A percentile compares a stretch with the other conserved stretches of the same genome.
phyloP scores from a whole-genome alignment of 1,140 invertebrate genomes.

The Cyclina sinensis region DNA sequence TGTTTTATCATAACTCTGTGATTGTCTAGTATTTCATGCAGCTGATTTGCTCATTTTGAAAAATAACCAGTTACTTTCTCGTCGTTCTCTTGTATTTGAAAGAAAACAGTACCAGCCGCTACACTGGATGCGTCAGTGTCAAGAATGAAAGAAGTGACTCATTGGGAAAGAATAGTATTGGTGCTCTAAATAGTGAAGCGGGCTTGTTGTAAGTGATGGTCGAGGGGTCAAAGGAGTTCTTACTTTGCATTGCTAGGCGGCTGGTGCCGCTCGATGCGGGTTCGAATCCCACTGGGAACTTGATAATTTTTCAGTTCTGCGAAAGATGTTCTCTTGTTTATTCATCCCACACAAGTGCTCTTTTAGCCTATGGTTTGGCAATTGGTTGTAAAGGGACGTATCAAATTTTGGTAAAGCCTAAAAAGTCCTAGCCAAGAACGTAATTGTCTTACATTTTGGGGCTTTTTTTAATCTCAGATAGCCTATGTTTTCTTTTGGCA shows the following conservation, averaged over 20 bases:
- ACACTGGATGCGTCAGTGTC: conserved; percentile 70
- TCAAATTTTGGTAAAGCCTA: neutral
- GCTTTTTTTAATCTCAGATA: neutral
- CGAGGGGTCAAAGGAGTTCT: too few species aligned
- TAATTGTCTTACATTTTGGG: conserved; percentile 20
- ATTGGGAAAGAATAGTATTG: conserved; percentile 67
- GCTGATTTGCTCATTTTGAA: too few species aligned
- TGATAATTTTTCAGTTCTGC: conserved; percentile 52
- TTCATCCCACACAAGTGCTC: conserved; percentile 60
- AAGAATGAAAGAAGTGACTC: conserved; percentile 65
- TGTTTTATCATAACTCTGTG: too few species aligned
- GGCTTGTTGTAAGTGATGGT: too few species aligned
- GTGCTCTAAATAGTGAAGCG: conserved; percentile 48
- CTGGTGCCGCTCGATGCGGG: too few species aligned
- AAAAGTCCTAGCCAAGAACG: conserved; percentile 30
- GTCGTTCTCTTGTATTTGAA: conserved; percentile 45
- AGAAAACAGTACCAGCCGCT: conserved; percentile 53
- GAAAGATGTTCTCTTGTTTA: conserved; percentile 62
- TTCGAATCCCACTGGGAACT: too few species aligned
- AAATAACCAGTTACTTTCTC: conserved; percentile 41
- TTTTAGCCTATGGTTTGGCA: conserved; percentile 77
- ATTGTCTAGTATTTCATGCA: too few species aligned
- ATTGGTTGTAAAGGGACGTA: neutral
- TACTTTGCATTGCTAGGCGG: too few species aligned
- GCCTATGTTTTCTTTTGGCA: conserved; percentile 7